Conservation (phyloP, 1,140 invertebrate genomes). For the Acyrthosiphon pisum region DNA sequence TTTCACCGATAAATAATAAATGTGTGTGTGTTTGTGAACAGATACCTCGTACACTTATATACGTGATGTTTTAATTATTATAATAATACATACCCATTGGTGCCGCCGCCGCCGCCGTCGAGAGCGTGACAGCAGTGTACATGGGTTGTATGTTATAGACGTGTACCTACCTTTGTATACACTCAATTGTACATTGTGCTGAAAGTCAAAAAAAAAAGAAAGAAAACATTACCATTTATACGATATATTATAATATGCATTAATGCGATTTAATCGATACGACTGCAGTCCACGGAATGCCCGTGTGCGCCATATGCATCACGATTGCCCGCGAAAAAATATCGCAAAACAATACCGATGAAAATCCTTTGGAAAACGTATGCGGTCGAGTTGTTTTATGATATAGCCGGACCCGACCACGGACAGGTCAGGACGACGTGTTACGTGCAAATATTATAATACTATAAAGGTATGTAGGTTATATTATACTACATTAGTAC, state of each 20-base stretch:
- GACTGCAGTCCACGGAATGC: not conserved
- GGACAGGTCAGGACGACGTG: not conserved
- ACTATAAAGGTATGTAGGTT: not conserved
- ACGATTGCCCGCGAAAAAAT: not conserved
- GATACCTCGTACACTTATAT: conserved; percentile 9
- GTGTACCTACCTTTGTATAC: not conserved
- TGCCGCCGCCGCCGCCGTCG: too few relatives aligned
- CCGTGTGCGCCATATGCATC: not conserved
- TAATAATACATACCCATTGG: not conserved
- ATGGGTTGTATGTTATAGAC: too few relatives aligned
- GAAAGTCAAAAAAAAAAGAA: not conserved
- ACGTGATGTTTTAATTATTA: conserved; percentile 1
- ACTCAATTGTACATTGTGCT: not conserved
- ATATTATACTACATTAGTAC: too few relatives aligned
- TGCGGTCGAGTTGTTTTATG: not conserved
- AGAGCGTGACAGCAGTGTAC: conserved; percentile 9
- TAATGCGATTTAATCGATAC: conserved; percentile 35
- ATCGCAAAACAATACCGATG: not conserved
- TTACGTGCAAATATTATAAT: not conserved
- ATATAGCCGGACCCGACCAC: not conserved
- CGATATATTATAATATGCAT: not conserved
- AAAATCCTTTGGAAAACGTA: not conserved
- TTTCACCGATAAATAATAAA: not conserved
- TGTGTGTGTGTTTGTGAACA: not conserved
- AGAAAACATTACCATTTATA: conserved; percentile 36